phyloP scores from a whole-genome alignment of 1,140 invertebrate genomes.

The Dicyema japonicum region DNA sequence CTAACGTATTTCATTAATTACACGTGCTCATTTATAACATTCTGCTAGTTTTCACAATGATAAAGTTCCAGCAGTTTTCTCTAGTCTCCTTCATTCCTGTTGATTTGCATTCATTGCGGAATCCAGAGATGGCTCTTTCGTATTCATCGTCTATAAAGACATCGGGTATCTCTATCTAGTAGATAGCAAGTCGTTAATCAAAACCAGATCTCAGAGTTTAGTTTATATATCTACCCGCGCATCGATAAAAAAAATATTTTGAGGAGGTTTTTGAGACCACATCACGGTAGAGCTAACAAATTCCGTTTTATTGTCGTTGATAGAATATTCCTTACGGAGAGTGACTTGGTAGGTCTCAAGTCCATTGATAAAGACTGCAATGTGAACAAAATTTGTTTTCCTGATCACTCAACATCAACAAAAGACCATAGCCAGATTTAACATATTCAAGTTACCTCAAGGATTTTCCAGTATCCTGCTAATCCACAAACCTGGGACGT shows the following conservation, averaged over 20 bases:
- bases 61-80: constrained; percentile 80
- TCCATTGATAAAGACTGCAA: constrained; percentile 66
- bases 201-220: constrained; percentile 27
- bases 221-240: constrained; percentile 33
- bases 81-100: constrained; percentile 43
- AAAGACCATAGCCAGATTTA: constrained; percentile 69
- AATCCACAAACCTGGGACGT: constrained; percentile 67
- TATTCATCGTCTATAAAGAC: constrained; percentile 73
- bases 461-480: constrained; percentile 65
- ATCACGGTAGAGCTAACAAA: constrained; percentile 47
- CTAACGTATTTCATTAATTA: too few relatives aligned
- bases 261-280: constrained; percentile 62
- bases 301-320: constrained; percentile 55
- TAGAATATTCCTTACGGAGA: constrained; percentile 59
- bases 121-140: constrained; percentile 59
- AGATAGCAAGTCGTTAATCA: constrained; percentile 71
- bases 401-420: constrained; percentile 70
- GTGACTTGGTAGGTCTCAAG: constrained; percentile 71
- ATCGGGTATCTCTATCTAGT: constrained; percentile 73
- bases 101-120: constrained; percentile 51
- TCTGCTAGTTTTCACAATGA: constrained; percentile 59
- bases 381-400: constrained; percentile 62
- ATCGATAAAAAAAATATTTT: constrained; percentile 75
- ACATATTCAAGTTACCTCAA: too few relatives aligned
- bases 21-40: constrained; percentile 37